Base-by-base conservation (phyloP, 2,797 vertebrate genomes). In the Hybognathus amarus region DNA sequence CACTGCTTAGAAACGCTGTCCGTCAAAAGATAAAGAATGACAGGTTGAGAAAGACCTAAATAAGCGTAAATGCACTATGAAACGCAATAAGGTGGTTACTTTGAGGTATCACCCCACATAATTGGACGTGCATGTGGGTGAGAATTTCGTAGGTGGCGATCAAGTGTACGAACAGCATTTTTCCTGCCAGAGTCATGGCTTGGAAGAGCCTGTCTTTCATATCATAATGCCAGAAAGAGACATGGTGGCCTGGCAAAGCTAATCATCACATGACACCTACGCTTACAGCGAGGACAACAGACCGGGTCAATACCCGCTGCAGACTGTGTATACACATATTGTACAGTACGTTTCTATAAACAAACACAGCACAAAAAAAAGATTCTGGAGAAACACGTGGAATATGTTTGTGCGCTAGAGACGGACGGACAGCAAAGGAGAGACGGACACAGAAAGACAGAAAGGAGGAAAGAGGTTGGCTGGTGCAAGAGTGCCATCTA, bases 401-500 rank as follows among this genome's bases (percentile, higher is more conserved):
- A 73, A 70, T 70, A 80, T 38, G 66, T 79, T 52, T 76, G 56
- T 63, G 83, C 64, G 30, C 18, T 17, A 70, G 38, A 69, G 47
- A 73, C 59, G 40, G 24, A 38, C 22, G n/a, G 74, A 78, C 20
- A 22, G 59, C 27, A 71, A 42, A 77, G 70, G 30, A 73, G 73
- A 68, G 1, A 5, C 15, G 22, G 40, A 76, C 17, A 52, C 15
- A 10, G 17, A 77, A 12, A 63, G 69, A 82, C 10, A 10, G 12
- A 66, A 52, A 83, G n/a, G 33, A 3, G 17, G 24, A 42, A 70
- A 68, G 30, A 63, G 77, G 63, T 86, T 88, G 68, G 15, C 64
- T 73, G 79, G 81, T 87, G 82, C 86, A 84, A 89, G 84, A 90
- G 83, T 83, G 87, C 88, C 89, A 87, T 87, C 88, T 85, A 85